Evolutionary conservation across 35 echinoderm and acorn worm species (phyloP), one percentile per base, ranked within the genome.

Genomic region (Ptychodera flava): DNA sequence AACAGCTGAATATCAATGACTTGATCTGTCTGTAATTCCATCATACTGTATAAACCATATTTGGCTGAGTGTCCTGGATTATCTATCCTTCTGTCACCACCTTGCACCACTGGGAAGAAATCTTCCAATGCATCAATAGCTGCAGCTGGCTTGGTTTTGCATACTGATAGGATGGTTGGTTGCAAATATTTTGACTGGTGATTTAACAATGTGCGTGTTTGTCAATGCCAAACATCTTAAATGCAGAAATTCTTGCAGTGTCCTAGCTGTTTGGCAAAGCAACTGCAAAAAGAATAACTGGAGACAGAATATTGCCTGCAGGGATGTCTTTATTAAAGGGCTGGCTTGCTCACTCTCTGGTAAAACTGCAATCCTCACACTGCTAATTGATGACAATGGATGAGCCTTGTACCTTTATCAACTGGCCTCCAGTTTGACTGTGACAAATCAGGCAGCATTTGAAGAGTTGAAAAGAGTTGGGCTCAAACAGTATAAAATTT

Each of bases 271-370:
- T 64, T 6, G 45, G 45, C 6, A 22, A 22, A 12, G 6, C 6
- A 22, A 6, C 45, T 12, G 45, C 6, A 22, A 64, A 64, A 64
- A 64, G 6, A 64, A 64, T 64, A 22, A 22, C 45, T 64, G 45
- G 6, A 29, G 88, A 93, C 0, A 93, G 77, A 80, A 93, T 36
- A 37, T 93, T 93, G 28, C 92, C 92, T 12, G 92, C 92, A 33
- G 92, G 92, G 0, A 85, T 85, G 52, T 82, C 37, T 0, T 90
- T 82, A 31, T 87, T 87, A 0, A 83, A 27, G 0, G 93, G 93
- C 29, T 94, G 93, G 36, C 93, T 94, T 31, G 29, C 35, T 89
- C 93, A 91, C 1, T 32, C 16, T 36, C 84, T 28, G 0, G 35
- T 16, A 33, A 80, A 85, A 1, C 38, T 29, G 79, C 93, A 94